Evolutionary conservation across 2,113 vertebrate species (phyloP).

Genomic region (Gasterosteus nipponicus): DNA sequence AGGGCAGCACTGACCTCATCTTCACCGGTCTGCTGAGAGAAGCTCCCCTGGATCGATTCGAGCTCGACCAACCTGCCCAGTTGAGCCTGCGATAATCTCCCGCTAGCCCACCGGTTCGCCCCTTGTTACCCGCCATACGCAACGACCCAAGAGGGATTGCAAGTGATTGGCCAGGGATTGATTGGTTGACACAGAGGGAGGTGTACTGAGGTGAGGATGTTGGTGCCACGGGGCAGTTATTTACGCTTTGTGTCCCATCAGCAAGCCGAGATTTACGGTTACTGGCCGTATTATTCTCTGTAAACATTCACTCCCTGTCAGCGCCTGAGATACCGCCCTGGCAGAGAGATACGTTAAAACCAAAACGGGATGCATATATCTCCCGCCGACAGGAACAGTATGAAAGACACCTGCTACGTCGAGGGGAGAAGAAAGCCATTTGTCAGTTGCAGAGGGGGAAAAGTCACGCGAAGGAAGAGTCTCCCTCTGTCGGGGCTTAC

Average conservation of each 20-base stretch:
- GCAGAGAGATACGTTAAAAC: conserved; percentile 56
- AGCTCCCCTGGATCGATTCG: conserved; percentile 28
- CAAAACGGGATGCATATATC: conserved; percentile 54
- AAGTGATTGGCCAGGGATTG: conserved; percentile 63
- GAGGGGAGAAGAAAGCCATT: conserved; percentile 33
- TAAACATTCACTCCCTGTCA: conserved; percentile 54
- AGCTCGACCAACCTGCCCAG: conserved; percentile 27
- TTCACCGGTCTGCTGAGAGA: conserved; percentile 34
- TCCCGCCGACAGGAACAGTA: conserved; percentile 45
- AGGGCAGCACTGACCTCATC: conserved; percentile 33
- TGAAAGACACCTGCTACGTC: conserved; percentile 59
- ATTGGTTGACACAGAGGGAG: conserved; percentile 44
- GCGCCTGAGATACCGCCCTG: conserved; percentile 19
- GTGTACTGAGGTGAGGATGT: conserved; percentile 7
- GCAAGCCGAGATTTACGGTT: conserved; percentile 59
- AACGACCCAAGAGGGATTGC: conserved; percentile 30
- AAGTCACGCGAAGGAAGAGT: no score
- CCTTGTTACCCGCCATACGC: conserved; percentile 4
- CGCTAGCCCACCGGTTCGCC: not conserved
- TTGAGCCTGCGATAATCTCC: conserved; percentile 36
- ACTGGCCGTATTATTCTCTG: conserved; percentile 40
- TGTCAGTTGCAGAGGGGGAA: conserved; percentile 24
- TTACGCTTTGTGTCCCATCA: conserved; percentile 58
- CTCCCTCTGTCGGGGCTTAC: conserved; percentile 23
- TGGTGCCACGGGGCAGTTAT: conserved; percentile 16